phyloP scores from a whole-genome alignment of 2,797 vertebrate species.

The Gobio occitaniae region DNA sequence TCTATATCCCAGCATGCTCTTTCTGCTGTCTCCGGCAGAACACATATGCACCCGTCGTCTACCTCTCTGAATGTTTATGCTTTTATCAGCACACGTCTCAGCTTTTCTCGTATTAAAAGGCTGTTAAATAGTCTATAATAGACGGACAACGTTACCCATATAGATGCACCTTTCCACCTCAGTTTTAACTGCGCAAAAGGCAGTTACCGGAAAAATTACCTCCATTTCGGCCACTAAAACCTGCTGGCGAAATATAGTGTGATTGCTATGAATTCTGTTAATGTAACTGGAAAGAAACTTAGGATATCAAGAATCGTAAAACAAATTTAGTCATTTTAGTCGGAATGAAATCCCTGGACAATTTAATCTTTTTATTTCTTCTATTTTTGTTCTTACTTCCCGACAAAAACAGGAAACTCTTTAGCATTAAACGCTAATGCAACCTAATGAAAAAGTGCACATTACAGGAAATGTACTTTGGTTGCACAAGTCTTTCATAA shows the following conservation, averaged over 20 bases:
- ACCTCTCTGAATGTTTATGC: conserved; percentile 4
- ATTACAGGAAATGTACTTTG: not conserved
- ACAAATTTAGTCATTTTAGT: not conserved
- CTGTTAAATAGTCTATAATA: not conserved
- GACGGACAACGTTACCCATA: not conserved
- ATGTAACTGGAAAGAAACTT: not conserved
- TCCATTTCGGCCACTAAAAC: not conserved
- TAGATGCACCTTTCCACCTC: not conserved
- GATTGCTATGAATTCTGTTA: not conserved
- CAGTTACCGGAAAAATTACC: not conserved
- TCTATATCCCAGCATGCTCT: conserved; percentile 35
- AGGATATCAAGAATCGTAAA: not conserved
- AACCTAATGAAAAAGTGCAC: not conserved
- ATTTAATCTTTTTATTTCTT: not conserved
- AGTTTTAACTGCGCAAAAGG: not conserved
- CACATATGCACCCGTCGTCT: not conserved
- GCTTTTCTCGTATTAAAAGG: not conserved
- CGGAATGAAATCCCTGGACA: not conserved
- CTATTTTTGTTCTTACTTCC: not conserved
- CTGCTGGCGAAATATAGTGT: not conserved
- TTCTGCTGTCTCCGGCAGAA: not conserved
- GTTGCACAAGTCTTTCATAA: not conserved
- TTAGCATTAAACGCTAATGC: not conserved
- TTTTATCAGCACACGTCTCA: not conserved
- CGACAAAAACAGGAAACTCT: not conserved